These are phyloP conservation scores for Spongilla lacustris DNA, from an alignment of 37 sponge, comb jelly and placozoan genomes.

Conservation along the genomic window DNA sequence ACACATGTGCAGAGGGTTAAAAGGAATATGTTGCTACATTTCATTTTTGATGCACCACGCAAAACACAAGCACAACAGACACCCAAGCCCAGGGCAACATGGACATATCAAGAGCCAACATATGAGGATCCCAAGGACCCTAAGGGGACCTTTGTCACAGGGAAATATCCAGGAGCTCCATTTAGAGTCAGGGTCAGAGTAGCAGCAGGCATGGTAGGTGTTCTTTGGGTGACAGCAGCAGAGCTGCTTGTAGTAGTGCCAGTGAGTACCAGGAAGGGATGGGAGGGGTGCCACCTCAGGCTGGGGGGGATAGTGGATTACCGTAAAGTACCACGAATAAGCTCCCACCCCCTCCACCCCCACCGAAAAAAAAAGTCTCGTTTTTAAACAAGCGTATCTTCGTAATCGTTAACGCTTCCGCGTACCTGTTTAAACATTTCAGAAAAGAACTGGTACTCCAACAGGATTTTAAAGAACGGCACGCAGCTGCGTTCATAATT, in stretches of 20 bases:
- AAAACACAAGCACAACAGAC: background rate
- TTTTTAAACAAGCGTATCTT: no score
- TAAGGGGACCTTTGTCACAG: background rate
- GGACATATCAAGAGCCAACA: background rate
- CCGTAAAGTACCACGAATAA: no score
- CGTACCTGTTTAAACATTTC: no score
- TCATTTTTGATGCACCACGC: no score
- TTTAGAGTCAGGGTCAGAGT: background rate
- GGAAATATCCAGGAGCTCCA: background rate
- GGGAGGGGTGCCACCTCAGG: background rate
- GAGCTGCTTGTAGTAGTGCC: background rate
- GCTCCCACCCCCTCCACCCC: no score
- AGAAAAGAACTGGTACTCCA: no score
- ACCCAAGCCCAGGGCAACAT: background rate
- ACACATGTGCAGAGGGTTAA: no score
- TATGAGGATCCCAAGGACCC: background rate
- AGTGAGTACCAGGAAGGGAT: background rate
- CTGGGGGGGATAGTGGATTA: background rate
- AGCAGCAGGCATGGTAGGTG: background rate
- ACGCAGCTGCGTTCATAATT: no score
- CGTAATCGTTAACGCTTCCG: no score
- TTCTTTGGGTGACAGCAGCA: background rate
- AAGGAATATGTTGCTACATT: no score
- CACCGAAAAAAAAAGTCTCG: no score
- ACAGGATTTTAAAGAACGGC: no score